Base-by-base conservation (phyloP, 2,113 vertebrate genomes). In the Hippolais icterina region DNA sequence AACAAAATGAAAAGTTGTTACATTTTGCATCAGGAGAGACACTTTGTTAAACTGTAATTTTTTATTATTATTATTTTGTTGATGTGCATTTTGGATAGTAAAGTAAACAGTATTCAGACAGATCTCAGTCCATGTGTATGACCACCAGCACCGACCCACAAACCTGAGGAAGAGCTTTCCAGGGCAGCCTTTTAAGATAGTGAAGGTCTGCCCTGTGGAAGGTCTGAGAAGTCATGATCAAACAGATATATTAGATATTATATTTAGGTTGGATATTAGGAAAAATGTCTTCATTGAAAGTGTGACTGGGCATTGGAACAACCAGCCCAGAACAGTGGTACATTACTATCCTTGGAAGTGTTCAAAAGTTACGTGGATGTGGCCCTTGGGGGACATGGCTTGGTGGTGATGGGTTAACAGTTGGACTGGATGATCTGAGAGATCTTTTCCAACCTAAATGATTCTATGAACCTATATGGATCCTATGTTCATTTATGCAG, bases 401-500 rank as follows among this genome's bases (percentile, higher is more conserved):
- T 41, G 11, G 16, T 47, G 41, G 17, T 47, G 21, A 37, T 61
- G 61, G 20, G 11, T 29, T 60, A 68, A n/a, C 13, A 52, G 7
- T 2, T 25, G n/a, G 24, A 68, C 29, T 25, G 16, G 35, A 53
- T 31, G 12, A 54, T 42, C 54, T 42, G n/a, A 61, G 21, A 54
- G 7, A 11, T 19, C n/a, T 47, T 76, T 41, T 47, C n/a, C 35
- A 76, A 19, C 11, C 4, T 49, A 27, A 35, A 33, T 5, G 3
- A 60, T 31, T 35, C 7, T 22, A 1, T 15, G 14, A 54, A 61
- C 31, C 39, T 47, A 2, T 31, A 25, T 11, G 21, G 23, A 47
- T n/a, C 28, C 50, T 39, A 10, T 0, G 0, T 14, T 17, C 25
- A 66, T 42, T 66, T 66, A 10, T 23, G 10, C 1, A 35, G 35